Evolutionary conservation across 2,113 vertebrate genomes (phyloP), one percentile per base, ranked within the genome.

Genomic region (Potamarius usumacintae): DNA sequence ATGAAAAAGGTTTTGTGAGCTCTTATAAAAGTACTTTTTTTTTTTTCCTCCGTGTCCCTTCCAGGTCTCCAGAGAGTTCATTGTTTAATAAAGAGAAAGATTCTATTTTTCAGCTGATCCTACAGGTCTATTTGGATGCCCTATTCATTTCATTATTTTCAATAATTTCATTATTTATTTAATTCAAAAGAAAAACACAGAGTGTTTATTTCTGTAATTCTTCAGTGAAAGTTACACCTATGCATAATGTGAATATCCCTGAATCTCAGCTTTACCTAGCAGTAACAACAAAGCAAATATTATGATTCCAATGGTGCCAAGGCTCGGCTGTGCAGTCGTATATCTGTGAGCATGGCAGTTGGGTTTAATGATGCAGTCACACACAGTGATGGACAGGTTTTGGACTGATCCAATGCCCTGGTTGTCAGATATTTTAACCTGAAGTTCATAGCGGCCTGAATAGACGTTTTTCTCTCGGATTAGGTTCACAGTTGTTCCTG

Each of bases 381-480:
- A 95, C 76, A 95, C 94, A 14, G 88, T 92, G 3, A 95, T 89
- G 3, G 93, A 80, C 57, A 95, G 65, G 87, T 90, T 93, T 52
- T 94, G 92, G 0, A 91, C 5, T 25, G 60, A 48, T 1, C 2
- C 34, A 0, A 58, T 0, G 0, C 89, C 93, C 86, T 94, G 94
- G 27, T 15, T 80, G 85, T 94, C 94, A 25, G 65, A 91, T 53
- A 95, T 88, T 60, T 91, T 89, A 11, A 95, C 8, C n/a, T 18
- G 11, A 69, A 95, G 2, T 12, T 89, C 5, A 11, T 92, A 57
- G 8, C 60, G 1, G 27, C 93, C 78, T 1, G 91, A 84, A 60
- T 89, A 42, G 76, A 94, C 88, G 1, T 9, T 72, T 7, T 6
- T 27, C 20, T 91, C 91, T 71, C 91, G 93, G 52, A 94, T 78